A percentile compares a stretch with the other conserved stretches of the same genome.
Conservation (phyloP, 2,113 vertebrate species). For the Dendrocopos noguchii region DNA sequence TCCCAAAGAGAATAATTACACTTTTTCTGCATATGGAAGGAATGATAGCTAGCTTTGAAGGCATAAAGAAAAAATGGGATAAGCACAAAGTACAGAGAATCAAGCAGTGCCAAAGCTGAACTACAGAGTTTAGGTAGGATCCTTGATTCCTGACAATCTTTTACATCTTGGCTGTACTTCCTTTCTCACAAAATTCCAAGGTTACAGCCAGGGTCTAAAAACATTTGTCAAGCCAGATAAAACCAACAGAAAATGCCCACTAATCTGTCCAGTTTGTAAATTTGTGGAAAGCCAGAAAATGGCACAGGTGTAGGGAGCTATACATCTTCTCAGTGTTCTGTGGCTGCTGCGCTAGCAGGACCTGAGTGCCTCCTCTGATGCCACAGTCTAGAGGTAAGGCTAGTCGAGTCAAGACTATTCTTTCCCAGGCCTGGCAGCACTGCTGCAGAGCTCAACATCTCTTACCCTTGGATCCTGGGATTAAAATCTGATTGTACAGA, state of each 20-base stretch:
- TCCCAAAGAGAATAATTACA: constrained; percentile 34
- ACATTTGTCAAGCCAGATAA: background rate
- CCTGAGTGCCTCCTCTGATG: background rate
- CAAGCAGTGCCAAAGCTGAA: background rate
- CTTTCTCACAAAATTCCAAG: background rate
- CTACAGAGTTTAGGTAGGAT: background rate
- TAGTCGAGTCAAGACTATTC: rapidly evolving
- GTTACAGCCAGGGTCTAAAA: background rate
- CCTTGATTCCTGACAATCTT: background rate
- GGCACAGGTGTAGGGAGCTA: background rate
- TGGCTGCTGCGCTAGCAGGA: background rate
- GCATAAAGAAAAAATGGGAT: background rate
- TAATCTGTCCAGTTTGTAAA: background rate
- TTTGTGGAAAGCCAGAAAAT: background rate
- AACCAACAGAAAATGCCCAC: rapidly evolving
- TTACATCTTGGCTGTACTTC: background rate
- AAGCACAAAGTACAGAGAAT: background rate
- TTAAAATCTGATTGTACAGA: background rate
- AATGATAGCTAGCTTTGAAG: background rate
- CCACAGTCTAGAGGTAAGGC: background rate
- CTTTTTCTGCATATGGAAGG: background rate
- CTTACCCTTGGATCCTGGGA: background rate
- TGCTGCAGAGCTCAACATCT: background rate
- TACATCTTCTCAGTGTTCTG: background rate
- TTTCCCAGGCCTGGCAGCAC: background rate